A percentile compares a stretch with the other conserved stretches of the same genome.
Conservation (phyloP, 2,797 vertebrate species). For the Sebastolobus alascanus region DNA sequence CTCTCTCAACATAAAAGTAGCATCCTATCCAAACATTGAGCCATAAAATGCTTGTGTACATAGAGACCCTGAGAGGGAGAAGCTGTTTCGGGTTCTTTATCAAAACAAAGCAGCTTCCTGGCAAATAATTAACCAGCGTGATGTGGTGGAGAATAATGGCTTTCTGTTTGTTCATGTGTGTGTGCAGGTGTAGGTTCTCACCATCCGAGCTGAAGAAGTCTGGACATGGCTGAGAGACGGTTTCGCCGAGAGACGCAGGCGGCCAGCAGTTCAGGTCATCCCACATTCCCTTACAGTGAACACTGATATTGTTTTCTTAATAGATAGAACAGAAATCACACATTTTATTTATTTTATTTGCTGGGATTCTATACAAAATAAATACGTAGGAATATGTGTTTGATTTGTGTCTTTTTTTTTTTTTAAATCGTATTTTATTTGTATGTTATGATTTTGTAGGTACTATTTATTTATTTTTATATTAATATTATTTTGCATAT, state of each 20-base stretch:
- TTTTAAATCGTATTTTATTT: no score
- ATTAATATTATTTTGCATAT: no score
- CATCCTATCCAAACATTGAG: not conserved
- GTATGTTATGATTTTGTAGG: not conserved
- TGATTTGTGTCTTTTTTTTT: no score
- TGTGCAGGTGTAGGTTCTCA: slow-evolving; percentile 65
- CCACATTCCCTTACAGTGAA: slow-evolving; percentile 87
- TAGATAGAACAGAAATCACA: not conserved
- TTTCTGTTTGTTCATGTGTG: not conserved
- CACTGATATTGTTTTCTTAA: slow-evolving; percentile 52
- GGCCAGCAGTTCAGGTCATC: slow-evolving; percentile 92
- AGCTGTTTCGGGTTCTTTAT: slow-evolving; percentile 4
- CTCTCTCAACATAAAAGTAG: slow-evolving; percentile 9
- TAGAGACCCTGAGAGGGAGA: slow-evolving; percentile 30
- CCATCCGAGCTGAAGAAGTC: slow-evolving; percentile 87
- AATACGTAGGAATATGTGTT: no score
- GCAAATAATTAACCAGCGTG: slow-evolving; percentile 64
- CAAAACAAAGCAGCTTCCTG: slow-evolving; percentile 42
- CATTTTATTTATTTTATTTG: not conserved
- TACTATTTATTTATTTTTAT: no score
- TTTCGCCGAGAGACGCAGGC: slow-evolving; percentile 82
- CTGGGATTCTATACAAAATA: not conserved
- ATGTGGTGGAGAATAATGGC: slow-evolving; percentile 19
- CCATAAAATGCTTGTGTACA: slow-evolving; percentile 17
- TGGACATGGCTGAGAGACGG: slow-evolving; percentile 85